These are phyloP conservation scores for Cynocephalus volans DNA, from an alignment of 2,113 vertebrate genomes.

Conservation along the genomic window DNA sequence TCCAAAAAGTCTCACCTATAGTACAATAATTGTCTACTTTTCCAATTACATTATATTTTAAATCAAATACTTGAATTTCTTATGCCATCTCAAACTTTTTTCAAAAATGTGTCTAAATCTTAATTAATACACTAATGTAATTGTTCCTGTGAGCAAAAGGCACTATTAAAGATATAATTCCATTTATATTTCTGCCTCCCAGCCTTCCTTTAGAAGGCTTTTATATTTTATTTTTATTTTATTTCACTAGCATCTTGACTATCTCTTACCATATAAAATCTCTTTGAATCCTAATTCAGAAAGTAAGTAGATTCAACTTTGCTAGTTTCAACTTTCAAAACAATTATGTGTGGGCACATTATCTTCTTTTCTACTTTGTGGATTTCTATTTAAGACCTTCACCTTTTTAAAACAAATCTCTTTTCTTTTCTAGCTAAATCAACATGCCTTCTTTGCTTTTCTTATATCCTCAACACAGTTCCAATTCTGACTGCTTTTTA, in stretches of 20 bases:
- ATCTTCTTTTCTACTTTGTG: slow-evolving; percentile 20
- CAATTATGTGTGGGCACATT: not conserved
- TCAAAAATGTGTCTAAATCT: not conserved
- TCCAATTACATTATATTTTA: not conserved
- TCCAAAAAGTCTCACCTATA: not conserved
- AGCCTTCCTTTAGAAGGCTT: not conserved
- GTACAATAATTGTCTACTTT: not conserved
- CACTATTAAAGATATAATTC: not conserved
- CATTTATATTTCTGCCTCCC: not conserved
- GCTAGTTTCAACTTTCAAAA: slow-evolving; percentile 19
- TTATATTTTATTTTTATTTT: not conserved
- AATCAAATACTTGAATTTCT: not conserved
- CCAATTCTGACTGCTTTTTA: slow-evolving; percentile 41
- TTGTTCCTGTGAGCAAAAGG: not conserved
- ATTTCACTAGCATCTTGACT: slow-evolving; percentile 21
- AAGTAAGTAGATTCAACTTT: not conserved
- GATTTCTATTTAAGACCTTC: slow-evolving; percentile 49
- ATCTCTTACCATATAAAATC: not conserved
- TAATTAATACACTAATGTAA: not conserved
- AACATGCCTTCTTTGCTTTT: not conserved
- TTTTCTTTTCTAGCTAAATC: slow-evolving; percentile 42
- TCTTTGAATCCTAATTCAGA: not conserved
- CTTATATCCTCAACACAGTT: slow-evolving; percentile 32
- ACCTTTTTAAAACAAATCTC: slow-evolving; percentile 1
- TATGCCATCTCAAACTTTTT: not conserved